phyloP scores from a whole-genome alignment of 2,888 invertebrate genomes.

The Leuctra nigra region DNA sequence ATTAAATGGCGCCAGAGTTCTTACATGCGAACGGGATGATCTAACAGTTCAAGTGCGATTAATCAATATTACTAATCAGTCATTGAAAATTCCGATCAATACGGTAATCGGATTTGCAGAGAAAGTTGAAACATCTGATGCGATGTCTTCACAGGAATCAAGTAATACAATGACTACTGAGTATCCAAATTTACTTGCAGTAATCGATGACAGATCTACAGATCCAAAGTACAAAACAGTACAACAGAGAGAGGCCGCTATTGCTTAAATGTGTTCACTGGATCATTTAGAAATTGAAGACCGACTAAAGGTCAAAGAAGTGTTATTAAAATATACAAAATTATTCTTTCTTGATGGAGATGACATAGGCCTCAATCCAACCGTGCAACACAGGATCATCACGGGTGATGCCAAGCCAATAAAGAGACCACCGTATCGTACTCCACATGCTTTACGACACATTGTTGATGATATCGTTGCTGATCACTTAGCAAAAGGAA shows the following conservation, averaged over 20 bases:
- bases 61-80: not conserved
- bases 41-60: not conserved
- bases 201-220: too few species aligned
- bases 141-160: too few species aligned
- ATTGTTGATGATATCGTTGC: slow-evolving; percentile 19
- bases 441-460: not conserved
- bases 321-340: not conserved
- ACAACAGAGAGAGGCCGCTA: too few species aligned
- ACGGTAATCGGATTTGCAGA: not conserved
- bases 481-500: slow-evolving; percentile 22
- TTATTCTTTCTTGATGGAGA: slow-evolving; percentile 2
- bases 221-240: too few species aligned
- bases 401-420: slow-evolving; percentile 2
- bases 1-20: not conserved
- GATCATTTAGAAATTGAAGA: not conserved
- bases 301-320: not conserved
- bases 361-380: not conserved
- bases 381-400: not conserved
- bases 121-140: too few species aligned
- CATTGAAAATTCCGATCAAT: not conserved
- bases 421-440: slow-evolving; percentile 1
- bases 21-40: not conserved
- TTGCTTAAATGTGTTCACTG: not conserved
- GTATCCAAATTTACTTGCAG: too few species aligned
- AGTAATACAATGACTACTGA: too few species aligned